Evolutionary conservation across 2,113 vertebrate genomes (phyloP).

Genomic region (Ptilonorhynchus violaceus): DNA sequence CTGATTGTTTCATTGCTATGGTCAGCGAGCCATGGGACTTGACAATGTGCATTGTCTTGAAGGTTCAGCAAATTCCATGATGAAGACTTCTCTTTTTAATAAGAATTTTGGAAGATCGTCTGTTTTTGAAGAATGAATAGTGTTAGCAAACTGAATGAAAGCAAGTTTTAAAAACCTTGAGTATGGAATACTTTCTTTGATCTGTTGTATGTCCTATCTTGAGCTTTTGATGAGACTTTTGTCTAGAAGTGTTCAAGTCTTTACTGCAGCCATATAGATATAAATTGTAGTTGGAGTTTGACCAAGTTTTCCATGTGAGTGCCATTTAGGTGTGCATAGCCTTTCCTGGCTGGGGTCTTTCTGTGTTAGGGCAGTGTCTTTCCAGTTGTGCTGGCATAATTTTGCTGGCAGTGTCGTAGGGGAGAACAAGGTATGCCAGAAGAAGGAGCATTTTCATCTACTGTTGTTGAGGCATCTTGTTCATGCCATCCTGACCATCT

Average conservation of each 20-base stretch:
- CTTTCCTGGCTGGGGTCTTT: not conserved
- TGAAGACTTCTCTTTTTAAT: not conserved
- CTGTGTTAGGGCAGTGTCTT: not conserved
- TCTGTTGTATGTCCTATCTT: not conserved
- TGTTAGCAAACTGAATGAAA: not conserved
- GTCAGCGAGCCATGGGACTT: not conserved
- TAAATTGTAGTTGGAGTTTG: not conserved
- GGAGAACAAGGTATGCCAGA: not conserved
- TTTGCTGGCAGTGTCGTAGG: not conserved
- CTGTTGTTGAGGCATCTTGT: not conserved
- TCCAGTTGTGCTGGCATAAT: not conserved
- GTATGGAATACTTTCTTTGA: not conserved
- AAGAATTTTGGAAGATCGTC: not conserved
- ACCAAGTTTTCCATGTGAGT: not conserved
- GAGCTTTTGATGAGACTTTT: not conserved
- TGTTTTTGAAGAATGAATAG: not conserved
- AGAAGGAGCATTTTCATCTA: not conserved
- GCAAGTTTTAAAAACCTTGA: not conserved
- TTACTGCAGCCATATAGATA: not conserved
- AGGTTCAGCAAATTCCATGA: not conserved
- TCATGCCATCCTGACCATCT: not conserved
- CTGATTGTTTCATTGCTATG: not conserved
- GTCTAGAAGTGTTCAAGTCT: not conserved
- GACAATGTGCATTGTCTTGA: not conserved
- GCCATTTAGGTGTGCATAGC: not conserved